Evolutionary conservation across 2,797 vertebrate species (phyloP).

Genomic region (Clarias platycephalus): DNA sequence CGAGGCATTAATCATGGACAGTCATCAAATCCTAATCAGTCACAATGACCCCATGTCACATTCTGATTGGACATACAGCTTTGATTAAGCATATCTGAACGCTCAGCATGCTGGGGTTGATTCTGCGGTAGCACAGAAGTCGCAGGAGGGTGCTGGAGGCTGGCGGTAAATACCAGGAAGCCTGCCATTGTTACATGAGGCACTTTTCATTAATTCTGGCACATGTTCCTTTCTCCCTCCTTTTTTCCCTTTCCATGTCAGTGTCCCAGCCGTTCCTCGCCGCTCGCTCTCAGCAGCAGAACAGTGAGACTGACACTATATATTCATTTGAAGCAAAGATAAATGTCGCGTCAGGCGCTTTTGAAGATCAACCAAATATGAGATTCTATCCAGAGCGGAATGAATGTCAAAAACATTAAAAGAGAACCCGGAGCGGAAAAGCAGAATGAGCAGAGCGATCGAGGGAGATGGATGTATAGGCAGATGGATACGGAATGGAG

Average conservation of each 20-base stretch:
- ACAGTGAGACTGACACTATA: slow-evolving; percentile 61
- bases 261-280: background rate
- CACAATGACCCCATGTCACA: slow-evolving; percentile 21
- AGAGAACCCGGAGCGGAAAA: slow-evolving; percentile 29
- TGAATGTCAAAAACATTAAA: slow-evolving; percentile 51
- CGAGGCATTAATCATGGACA: background rate
- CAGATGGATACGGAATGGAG: background rate
- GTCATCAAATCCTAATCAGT: slow-evolving; percentile 20
- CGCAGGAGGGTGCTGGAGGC: slow-evolving; percentile 25
- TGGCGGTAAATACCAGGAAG: slow-evolving; percentile 52
- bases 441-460: background rate
- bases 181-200: slow-evolving; percentile 55
- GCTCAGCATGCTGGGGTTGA: slow-evolving; percentile 35
- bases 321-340: slow-evolving; percentile 68
- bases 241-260: background rate
- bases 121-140: slow-evolving; percentile 21
- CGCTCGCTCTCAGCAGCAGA: slow-evolving; percentile 44
- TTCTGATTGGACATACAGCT: slow-evolving; percentile 26
- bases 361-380: slow-evolving; percentile 68
- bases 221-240: slow-evolving; percentile 20
- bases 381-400: slow-evolving; percentile 56
- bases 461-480: background rate
- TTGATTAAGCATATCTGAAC: slow-evolving; percentile 41
- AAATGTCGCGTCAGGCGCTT: slow-evolving; percentile 69
- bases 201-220: slow-evolving; percentile 55